Conservation (phyloP, 1,140 invertebrate genomes). For the Drosophila pectinifera region DNA sequence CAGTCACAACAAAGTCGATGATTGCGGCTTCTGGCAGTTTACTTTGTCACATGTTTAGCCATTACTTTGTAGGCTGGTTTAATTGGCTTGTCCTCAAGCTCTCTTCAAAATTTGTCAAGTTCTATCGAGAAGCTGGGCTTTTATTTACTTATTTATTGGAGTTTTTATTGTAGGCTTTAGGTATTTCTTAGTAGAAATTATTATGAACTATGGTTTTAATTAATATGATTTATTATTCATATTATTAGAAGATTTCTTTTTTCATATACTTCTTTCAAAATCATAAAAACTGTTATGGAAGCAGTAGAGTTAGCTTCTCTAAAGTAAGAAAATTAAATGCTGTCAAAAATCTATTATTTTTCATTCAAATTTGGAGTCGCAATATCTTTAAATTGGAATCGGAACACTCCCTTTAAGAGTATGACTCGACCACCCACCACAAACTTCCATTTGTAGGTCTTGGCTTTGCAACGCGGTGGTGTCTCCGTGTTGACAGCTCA, state of each 20-base stretch:
- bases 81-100: slow-evolving; percentile 25
- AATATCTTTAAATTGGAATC: background rate
- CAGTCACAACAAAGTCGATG: slow-evolving; percentile 26
- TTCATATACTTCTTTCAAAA: too few species aligned
- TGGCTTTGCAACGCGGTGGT: slow-evolving; percentile 9
- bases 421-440: slow-evolving; percentile 22
- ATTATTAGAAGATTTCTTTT: background rate
- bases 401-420: background rate
- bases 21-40: slow-evolving; percentile 27
- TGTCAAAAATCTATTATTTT: too few species aligned
- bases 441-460: background rate
- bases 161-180: too few species aligned
- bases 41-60: slow-evolving; percentile 43
- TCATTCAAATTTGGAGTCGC: background rate
- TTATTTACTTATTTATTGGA: background rate
- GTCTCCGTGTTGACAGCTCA: slow-evolving; percentile 69
- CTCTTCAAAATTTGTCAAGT: slow-evolving; percentile 41
- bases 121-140: slow-evolving; percentile 12
- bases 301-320: background rate
- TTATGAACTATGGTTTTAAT: too few species aligned
- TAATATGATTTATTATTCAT: background rate
- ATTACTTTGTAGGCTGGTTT: slow-evolving; percentile 32
- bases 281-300: too few species aligned
- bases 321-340: background rate
- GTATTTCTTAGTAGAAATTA: too few species aligned